phyloP scores from a whole-genome alignment of 92 coral and sea anemone genomes.

The Epizoanthus stellaris region DNA sequence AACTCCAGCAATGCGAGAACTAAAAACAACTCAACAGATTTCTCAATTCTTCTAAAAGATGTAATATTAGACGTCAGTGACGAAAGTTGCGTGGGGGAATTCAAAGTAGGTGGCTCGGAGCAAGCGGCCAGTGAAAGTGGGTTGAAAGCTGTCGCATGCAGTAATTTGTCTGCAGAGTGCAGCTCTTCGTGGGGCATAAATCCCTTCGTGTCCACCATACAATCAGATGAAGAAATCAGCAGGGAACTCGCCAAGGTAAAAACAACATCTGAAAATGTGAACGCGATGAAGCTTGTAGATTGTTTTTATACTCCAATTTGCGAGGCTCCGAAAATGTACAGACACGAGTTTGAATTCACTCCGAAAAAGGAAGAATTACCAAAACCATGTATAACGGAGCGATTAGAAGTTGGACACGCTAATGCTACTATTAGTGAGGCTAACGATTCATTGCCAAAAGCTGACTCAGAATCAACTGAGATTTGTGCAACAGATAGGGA shows the following conservation, averaged over 20 bases:
- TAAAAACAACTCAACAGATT: constrained; percentile 4
- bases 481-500: neutral
- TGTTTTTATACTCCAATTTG: constrained; percentile 19
- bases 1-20: neutral
- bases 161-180: neutral
- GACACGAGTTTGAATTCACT: neutral
- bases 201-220: constrained; percentile 7
- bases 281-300: constrained; percentile 2
- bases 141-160: constrained; percentile 6
- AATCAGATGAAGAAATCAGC: constrained; percentile 13
- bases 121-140: neutral
- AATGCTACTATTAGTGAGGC: neutral
- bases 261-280: neutral
- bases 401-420: neutral
- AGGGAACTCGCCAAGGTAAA: neutral
- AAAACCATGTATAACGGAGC: constrained; percentile 1
- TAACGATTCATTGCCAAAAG: neutral
- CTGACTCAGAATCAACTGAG: neutral
- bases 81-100: neutral
- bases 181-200: constrained; percentile 18
- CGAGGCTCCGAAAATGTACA: constrained; percentile 10
- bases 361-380: constrained; percentile 15
- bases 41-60: neutral
- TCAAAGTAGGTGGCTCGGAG: neutral
- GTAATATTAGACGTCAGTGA: neutral